Conservation (phyloP, 1,140 invertebrate species). For the Drosophila paulistorum region DNA sequence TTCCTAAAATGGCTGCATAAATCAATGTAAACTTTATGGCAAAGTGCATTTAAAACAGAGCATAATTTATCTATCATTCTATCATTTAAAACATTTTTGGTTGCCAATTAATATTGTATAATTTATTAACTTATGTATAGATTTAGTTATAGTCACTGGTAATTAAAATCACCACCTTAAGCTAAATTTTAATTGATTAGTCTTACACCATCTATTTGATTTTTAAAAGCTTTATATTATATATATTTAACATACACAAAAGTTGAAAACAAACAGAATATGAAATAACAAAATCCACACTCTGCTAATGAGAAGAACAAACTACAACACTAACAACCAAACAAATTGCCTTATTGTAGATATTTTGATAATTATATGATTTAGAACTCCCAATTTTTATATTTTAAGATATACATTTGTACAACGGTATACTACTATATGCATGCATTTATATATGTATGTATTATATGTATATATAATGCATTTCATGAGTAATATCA, state of each 20-base stretch:
- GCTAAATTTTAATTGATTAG: not conserved
- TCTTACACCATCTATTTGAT: not conserved
- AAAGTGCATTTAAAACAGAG: conserved; percentile 73
- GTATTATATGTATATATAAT: not conserved
- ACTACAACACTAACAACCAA: not conserved
- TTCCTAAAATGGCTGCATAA: conserved; percentile 39
- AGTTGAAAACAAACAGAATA: not conserved
- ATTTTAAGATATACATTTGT: conserved; percentile 16
- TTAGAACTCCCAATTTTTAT: conserved; percentile 5
- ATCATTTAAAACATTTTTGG: conserved; percentile 24
- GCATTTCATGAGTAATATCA: conserved; percentile 17
- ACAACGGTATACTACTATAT: conserved; percentile 13
- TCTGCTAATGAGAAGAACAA: not conserved
- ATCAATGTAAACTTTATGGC: conserved; percentile 65
- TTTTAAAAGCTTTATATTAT: not conserved
- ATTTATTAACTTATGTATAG: not conserved
- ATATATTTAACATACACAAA: not conserved
- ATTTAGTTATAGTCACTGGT: not conserved
- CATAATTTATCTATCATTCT: conserved; percentile 31
- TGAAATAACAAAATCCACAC: not conserved
- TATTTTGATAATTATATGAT: conserved; percentile 20
- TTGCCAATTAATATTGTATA: conserved; percentile 24
- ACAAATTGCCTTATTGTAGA: conserved; percentile 23
- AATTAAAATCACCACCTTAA: not conserved
- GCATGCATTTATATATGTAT: not conserved